Evolutionary conservation across 2,113 vertebrate species (phyloP).

Genomic region (Bos indicus): DNA sequence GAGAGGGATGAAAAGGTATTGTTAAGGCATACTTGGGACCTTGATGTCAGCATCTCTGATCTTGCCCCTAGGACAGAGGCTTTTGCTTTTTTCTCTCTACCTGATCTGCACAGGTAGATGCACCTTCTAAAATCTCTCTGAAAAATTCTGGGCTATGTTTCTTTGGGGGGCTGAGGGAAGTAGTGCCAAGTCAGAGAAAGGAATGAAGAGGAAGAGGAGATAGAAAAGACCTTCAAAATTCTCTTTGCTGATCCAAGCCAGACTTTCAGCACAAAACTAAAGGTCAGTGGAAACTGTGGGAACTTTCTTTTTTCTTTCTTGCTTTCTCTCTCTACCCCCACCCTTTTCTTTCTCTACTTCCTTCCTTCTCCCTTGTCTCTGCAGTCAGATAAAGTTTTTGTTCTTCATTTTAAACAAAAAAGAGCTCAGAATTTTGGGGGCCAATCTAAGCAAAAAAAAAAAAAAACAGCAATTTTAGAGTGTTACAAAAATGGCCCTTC

Average conservation of each 20-base stretch:
- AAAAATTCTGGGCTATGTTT: background rate
- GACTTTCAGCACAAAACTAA: constrained; percentile 29
- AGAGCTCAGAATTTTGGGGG: background rate
- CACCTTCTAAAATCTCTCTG: background rate
- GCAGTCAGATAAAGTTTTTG: constrained; percentile 13
- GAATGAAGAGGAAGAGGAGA: background rate
- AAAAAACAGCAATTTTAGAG: background rate
- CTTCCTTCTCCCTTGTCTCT: background rate
- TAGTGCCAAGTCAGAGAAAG: background rate
- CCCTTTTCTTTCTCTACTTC: background rate
- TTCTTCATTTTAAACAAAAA: background rate
- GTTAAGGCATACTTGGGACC: background rate
- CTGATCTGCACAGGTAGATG: background rate
- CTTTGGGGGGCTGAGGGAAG: background rate
- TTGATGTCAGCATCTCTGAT: background rate
- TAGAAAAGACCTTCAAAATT: background rate
- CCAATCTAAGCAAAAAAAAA: background rate
- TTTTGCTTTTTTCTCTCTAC: background rate
- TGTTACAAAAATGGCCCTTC: background rate
- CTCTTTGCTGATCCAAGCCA: background rate
- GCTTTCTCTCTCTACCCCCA: background rate
- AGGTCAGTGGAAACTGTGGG: background rate
- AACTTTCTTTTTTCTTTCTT: background rate
- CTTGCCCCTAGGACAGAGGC: background rate
- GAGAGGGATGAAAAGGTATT: background rate